Evolutionary conservation across 2,888 invertebrate species (phyloP).

Genomic region (Epirrhoe tristata): DNA sequence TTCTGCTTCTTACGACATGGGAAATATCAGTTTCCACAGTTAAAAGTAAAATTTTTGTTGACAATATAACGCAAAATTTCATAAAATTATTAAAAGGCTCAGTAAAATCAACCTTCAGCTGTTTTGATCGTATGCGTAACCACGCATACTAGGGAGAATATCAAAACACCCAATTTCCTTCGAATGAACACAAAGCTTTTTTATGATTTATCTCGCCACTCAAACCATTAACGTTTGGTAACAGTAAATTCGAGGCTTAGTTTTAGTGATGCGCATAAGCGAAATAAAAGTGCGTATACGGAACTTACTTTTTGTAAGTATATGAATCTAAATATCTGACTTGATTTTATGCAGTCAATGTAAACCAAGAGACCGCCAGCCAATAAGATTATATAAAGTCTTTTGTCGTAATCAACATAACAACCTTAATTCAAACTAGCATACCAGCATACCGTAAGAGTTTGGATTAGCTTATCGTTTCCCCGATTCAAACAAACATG

Average conservation of each 20-base stretch:
- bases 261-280: conserved; percentile 11
- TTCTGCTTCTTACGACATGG: no score
- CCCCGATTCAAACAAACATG: background rate
- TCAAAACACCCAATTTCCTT: conserved; percentile 30
- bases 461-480: no score
- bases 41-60: background rate
- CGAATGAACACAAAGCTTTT: conserved; percentile 35
- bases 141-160: conserved; percentile 4
- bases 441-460: no score
- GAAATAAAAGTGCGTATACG: background rate
- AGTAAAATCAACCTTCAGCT: background rate
- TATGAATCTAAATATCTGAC: background rate
- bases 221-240: conserved; percentile 53
- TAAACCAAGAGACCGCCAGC: background rate
- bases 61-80: background rate
- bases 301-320: background rate
- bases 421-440: background rate
- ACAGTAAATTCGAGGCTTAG: conserved; percentile 28
- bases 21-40: background rate
- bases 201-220: conserved; percentile 46
- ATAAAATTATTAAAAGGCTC: background rate
- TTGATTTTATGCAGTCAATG: background rate
- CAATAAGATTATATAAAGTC: background rate
- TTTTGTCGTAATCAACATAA: background rate
- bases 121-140: no score